Percentiles rank a stretch among this genome's conserved stretches.
These are phyloP conservation scores for Rhinichthys klamathensis DNA, from an alignment of 2,113 vertebrate species.

Conservation along the genomic window DNA sequence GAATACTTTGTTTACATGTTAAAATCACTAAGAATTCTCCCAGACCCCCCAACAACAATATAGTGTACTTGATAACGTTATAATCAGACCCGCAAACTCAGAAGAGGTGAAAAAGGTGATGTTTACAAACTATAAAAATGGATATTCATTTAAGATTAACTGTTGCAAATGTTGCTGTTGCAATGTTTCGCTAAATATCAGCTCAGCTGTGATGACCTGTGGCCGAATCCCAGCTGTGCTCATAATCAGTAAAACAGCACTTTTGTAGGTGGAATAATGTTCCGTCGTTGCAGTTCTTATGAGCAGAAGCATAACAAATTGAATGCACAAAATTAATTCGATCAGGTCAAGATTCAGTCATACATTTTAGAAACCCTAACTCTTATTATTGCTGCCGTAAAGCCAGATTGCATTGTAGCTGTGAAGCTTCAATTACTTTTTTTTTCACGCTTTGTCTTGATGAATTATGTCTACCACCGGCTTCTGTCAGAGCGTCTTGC, in stretches of 20 bases:
- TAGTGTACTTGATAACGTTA: too few relatives aligned
- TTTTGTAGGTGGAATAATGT: not conserved
- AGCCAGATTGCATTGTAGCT: slow-evolving; percentile 13
- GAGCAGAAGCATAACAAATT: slow-evolving; percentile 23
- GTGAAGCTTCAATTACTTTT: slow-evolving; percentile 19
- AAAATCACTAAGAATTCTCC: too few relatives aligned
- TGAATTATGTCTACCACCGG: slow-evolving; percentile 53
- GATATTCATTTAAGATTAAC: not conserved
- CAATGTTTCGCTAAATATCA: not conserved
- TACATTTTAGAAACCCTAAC: not conserved
- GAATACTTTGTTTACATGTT: too few relatives aligned
- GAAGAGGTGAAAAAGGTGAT: too few relatives aligned
- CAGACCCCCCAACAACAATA: too few relatives aligned
- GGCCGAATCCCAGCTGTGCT: not conserved
- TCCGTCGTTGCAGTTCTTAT: slow-evolving; percentile 3
- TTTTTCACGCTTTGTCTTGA: slow-evolving; percentile 31
- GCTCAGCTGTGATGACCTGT: not conserved
- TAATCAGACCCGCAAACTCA: too few relatives aligned
- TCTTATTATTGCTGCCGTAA: not conserved
- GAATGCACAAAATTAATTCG: slow-evolving; percentile 19
- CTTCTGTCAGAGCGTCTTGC: slow-evolving; percentile 7
- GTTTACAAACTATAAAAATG: not conserved
- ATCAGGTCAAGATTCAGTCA: slow-evolving; percentile 7
- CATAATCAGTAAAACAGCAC: not conserved
- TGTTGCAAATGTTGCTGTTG: not conserved